These are phyloP conservation scores for Seira sanloemensis DNA, from an alignment of 2,888 invertebrate genomes.

Conservation along the genomic window DNA sequence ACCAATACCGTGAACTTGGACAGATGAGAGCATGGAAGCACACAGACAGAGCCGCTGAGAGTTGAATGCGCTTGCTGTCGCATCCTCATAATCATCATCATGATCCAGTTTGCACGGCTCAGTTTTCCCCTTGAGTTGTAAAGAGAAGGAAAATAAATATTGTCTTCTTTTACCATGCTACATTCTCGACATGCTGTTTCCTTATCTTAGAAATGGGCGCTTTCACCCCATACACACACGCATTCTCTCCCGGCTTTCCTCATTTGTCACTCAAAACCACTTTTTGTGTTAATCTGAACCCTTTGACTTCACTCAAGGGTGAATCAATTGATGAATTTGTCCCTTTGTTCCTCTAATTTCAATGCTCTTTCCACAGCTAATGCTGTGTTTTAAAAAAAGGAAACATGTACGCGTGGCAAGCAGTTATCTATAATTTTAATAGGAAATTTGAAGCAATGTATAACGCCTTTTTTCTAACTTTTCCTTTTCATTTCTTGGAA, in stretches of 20 bases:
- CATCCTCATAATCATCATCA: background rate
- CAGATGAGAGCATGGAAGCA: too few species aligned
- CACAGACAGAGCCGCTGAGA: background rate
- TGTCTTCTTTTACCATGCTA: constrained; percentile 40
- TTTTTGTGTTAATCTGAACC: background rate
- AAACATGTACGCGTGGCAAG: too few species aligned
- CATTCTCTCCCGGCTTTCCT: background rate
- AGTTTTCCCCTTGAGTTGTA: background rate
- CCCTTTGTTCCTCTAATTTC: too few species aligned
- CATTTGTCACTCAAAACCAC: background rate
- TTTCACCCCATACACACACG: background rate
- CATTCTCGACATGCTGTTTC: constrained; percentile 25
- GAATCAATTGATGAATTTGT: constrained; percentile 11
- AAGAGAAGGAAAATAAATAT: constrained; percentile 50
- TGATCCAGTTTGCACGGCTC: constrained; percentile 48
- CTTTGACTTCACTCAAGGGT: background rate
- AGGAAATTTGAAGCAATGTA: too few species aligned
- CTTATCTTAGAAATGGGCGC: constrained; percentile 14
- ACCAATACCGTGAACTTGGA: constrained; percentile 4
- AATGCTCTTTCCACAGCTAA: too few species aligned
- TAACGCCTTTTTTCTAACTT: too few species aligned
- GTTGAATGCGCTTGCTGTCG: background rate
- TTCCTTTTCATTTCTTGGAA: too few species aligned
- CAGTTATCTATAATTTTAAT: too few species aligned
- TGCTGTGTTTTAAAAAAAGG: too few species aligned